A percentile compares a stretch with the other conserved stretches of the same genome.
These are phyloP conservation scores for Momotus momota DNA, from an alignment of 2,797 vertebrate genomes.

Conservation along the genomic window DNA sequence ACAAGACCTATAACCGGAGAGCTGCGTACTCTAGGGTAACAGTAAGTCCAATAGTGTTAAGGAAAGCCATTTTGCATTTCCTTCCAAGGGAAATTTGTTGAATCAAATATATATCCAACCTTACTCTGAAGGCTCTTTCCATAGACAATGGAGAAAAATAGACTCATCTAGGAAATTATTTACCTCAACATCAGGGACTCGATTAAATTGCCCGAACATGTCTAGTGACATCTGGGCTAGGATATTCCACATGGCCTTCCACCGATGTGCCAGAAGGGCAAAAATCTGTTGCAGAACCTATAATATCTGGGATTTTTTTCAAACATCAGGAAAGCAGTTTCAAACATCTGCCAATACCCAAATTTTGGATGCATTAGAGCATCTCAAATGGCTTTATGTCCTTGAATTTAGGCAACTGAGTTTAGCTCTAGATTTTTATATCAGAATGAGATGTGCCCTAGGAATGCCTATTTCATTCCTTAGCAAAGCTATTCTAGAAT, in stretches of 20 bases:
- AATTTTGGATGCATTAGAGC: neutral
- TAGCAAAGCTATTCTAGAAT: neutral
- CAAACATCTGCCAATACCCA: neutral
- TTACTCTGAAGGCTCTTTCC: neutral
- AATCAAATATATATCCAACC: neutral
- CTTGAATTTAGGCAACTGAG: neutral
- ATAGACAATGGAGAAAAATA: neutral
- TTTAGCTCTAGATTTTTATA: neutral
- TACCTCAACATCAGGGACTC: neutral
- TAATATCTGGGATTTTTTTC: accelerated
- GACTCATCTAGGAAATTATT: neutral
- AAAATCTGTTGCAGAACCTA: neutral
- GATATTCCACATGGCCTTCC: neutral
- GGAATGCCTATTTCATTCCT: neutral
- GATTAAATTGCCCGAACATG: neutral
- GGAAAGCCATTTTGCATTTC: neutral
- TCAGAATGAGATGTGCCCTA: neutral
- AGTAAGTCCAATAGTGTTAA: neutral
- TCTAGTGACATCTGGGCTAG: neutral
- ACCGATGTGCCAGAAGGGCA: neutral
- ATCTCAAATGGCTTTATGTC: neutral
- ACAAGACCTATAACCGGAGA: neutral
- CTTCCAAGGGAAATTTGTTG: neutral
- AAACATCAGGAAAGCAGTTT: neutral
- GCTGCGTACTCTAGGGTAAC: neutral